Base-by-base conservation (phyloP, 2,888 invertebrate species). In the Mesoligia furuncula region DNA sequence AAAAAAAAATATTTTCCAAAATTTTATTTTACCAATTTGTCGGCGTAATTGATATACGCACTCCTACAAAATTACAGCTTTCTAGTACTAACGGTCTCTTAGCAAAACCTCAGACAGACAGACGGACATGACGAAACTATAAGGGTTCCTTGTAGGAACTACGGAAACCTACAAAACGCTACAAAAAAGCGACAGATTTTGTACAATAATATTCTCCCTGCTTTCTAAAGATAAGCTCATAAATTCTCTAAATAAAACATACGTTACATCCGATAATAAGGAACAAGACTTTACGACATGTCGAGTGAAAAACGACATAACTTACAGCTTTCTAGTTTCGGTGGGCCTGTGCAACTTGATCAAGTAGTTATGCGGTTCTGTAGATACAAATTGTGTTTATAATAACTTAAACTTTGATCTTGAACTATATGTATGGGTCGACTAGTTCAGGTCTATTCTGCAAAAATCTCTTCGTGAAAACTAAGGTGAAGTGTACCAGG, bases 261-360 rank as follows among this genome's bases (percentile, higher is more conserved):
- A 17, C 3, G 13, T 6, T 42, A 51, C 39, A 54, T 15, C 59
- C 15, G 20, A 68, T 54, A 36, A 62, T 62, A 5, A 24, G 31
- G 15, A 51, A 61, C 64, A 31, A 69, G 39, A 61, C 4, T 72
- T 82, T 82, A 75, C 48, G 83, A 64, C 75, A 15, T 0, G 0
- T 13, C 42, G 31, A 82, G 51, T 75, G 54, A 79, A 72, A 79
- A 61, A 64, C 65, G 51, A 42, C 57, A 9, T 54, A 31, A 73
- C 36, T 62, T 72, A 61, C 24, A 48, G 27, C 31, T 39, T 61
- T 59, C 5, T 48, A 27, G 72, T 66, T 57, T 51, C 20, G 15
- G 45, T 8, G 0, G n/a, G n/a, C 48, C 7, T 45, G 27, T 48
- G 51, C 36, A 64, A 51, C 27, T 17, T 27, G 31, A 31, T 39